Conservation (phyloP, 2,797 vertebrate species). For the Rhinatrema bivittatum region DNA sequence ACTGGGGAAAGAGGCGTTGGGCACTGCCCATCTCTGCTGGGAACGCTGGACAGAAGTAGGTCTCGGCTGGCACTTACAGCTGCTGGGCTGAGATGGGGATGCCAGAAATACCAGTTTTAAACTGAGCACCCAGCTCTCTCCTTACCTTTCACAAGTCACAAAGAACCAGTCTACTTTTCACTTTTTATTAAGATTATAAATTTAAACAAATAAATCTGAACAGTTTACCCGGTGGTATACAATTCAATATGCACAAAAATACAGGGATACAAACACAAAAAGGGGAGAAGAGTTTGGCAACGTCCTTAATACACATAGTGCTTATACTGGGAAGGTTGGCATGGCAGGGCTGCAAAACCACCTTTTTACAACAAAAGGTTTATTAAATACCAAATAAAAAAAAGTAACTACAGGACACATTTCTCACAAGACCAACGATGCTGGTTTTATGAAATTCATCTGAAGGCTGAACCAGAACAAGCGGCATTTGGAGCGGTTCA, state of each 20-base stretch:
- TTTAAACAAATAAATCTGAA: constrained; percentile 87
- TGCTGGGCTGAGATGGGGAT: no score
- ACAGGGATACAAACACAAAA: constrained; percentile 77
- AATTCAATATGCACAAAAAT: constrained; percentile 84
- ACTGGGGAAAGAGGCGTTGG: no score
- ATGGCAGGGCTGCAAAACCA: constrained; percentile 60
- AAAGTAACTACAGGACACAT: constrained; percentile 51
- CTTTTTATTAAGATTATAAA: constrained; percentile 91
- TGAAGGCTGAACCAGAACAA: constrained; percentile 49
- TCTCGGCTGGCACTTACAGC: no score
- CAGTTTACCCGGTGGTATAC: constrained; percentile 91
- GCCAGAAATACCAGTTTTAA: no score
- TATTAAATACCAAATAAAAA: constrained; percentile 31
- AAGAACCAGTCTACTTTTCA: no score
- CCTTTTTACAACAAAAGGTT: constrained; percentile 97
- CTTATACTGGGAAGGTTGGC: constrained; percentile 61
- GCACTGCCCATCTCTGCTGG: no score
- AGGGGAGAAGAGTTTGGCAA: constrained; percentile 69
- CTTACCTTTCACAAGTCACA: no score
- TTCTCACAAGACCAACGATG: constrained; percentile 62
- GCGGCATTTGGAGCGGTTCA: constrained; percentile 41
- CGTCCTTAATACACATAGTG: constrained; percentile 80
- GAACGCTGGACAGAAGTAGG: no score
- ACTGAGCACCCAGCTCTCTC: no score
- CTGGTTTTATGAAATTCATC: constrained; percentile 61